These are phyloP conservation scores for Falco novaeseelandiae DNA, from an alignment of 2,797 vertebrate species.

Conservation along the genomic window DNA sequence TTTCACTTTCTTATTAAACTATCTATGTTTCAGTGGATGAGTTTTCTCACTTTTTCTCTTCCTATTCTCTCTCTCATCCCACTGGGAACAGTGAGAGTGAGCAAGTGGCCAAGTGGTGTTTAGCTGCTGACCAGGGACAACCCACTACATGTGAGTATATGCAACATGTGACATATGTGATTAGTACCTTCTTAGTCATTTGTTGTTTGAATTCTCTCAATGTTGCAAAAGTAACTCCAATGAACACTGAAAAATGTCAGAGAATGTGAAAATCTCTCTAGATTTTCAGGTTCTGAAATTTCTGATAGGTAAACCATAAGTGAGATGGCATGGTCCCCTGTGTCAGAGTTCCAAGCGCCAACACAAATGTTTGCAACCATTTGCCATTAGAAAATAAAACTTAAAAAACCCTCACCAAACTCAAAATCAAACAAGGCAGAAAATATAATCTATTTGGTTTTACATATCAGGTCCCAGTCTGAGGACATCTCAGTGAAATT, in stretches of 20 bases:
- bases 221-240: not conserved
- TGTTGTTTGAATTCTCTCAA: not conserved
- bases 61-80: not conserved
- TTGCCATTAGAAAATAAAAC: not conserved
- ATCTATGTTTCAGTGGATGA: not conserved
- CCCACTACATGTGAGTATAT: not conserved
- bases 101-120: not conserved
- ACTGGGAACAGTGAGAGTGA: not conserved
- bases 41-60: not conserved
- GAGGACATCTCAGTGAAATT: not conserved
- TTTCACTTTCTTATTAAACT: not conserved
- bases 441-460: not conserved
- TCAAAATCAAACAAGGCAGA: not conserved
- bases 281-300: not conserved
- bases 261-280: not conserved
- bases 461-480: not conserved
- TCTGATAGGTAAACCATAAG: not conserved
- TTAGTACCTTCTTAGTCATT: not conserved
- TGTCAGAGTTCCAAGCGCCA: not conserved
- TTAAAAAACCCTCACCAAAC: not conserved
- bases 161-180: not conserved
- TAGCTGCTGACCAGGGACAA: not conserved
- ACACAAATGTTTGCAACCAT: not conserved
- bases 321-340: not conserved
- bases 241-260: not conserved